phyloP scores from a whole-genome alignment of 2,797 vertebrate genomes.

The Pseudochaenichthys georgianus region DNA sequence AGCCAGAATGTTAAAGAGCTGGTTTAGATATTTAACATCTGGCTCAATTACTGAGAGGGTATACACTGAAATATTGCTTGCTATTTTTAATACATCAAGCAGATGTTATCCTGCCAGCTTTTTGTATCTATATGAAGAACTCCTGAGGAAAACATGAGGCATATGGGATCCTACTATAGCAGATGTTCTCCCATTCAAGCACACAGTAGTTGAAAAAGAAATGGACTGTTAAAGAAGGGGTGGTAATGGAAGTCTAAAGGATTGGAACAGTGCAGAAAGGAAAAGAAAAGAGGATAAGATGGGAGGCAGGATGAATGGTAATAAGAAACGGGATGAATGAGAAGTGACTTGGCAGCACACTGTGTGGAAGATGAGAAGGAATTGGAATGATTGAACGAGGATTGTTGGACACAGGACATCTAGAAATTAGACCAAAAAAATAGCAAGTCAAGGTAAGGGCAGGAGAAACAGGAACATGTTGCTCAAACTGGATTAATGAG shows the following conservation, averaged over 20 bases:
- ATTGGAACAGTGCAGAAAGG: conserved; percentile 8
- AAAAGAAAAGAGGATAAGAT: conserved; percentile 40
- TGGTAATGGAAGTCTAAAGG: not conserved
- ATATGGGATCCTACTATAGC: not conserved
- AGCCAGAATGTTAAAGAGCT: conserved; percentile 1
- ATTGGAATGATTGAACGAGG: conserved; percentile 1
- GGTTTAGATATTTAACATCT: conserved; percentile 21
- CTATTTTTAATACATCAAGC: conserved; percentile 39
- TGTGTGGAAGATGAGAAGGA: not conserved
- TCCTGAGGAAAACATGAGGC: conserved; percentile 11
- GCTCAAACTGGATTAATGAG: not conserved
- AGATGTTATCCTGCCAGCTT: conserved; percentile 16
- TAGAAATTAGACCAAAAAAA: not conserved
- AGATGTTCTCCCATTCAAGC: conserved; percentile 12
- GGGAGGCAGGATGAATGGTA: conserved; percentile 25
- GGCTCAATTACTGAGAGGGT: conserved; percentile 20
- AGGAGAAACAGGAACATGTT: not conserved
- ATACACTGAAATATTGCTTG: conserved; percentile 24
- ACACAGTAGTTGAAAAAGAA: not conserved
- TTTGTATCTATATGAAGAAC: conserved; percentile 6
- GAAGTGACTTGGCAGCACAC: conserved; percentile 12
- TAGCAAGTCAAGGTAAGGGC: conserved; percentile 31
- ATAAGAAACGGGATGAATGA: conserved; percentile 24
- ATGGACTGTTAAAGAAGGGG: not conserved
- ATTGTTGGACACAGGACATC: not conserved